Evolutionary conservation across 1,140 invertebrate genomes (phyloP), one percentile per base, ranked within the genome.

Genomic region (Trypoxylus dichotomus): DNA sequence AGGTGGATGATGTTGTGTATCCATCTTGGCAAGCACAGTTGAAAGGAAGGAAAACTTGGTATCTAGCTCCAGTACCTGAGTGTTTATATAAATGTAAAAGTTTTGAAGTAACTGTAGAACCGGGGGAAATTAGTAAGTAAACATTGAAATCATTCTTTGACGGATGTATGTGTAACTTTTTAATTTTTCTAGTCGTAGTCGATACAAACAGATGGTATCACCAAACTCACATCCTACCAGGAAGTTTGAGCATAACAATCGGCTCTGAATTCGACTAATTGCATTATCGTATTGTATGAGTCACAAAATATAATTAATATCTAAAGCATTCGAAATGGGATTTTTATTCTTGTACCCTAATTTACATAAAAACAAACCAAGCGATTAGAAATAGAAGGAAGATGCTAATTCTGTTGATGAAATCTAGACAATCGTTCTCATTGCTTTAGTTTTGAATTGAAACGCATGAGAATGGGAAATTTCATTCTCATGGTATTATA

Each of bases 161-260:
- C 7, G 13, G 0, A 25, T 41, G 75, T 42, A 74, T 54, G 19
- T 3, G 58, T 21, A 21, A 63, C 2, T n/a, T 27, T 24, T 24
- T 21, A 63, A 79, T 81, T 77, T 80, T 91, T 91, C n/a, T 87
- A 96, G 94, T 97, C 90, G 91, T 96, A 60, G 86, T 98, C 79
- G 96, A 98, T 86, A 98, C 96, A 0, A 97, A 98, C 85, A 91
- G 92, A 77, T 98, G 97, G 97, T 98, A 96, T 84, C 97, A 98
- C 87, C 92, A 94, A 83, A 98, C 97, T 0, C 86, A 90, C 79
- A 95, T 97, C 76, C 89, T 96, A 27, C 94, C 95, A 0, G 90
- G 94, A 37, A 94, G 95, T 78, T 92, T 98, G 79, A 98, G 96
- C 87, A 96, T 98, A 77, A 97, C 96, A 0, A 98, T 98, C 82